Percentiles rank a stretch among this genome's conserved stretches.
Conservation (phyloP, 2,888 invertebrate genomes). For the Axea sp. region DNA sequence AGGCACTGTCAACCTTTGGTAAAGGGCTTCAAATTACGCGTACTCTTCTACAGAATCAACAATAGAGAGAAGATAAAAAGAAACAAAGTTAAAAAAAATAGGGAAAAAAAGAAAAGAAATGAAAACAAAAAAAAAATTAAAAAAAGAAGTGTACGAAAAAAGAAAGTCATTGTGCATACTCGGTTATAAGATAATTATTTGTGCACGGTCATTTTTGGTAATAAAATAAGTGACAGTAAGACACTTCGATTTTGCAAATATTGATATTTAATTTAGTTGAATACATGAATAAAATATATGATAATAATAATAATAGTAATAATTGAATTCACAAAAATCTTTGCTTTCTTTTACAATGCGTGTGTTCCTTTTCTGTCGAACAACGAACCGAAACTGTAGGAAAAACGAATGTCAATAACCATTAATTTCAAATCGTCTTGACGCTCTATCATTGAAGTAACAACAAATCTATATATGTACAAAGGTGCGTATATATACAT, state of each 20-base stretch:
- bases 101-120: conserved; percentile 6
- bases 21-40: conserved; percentile 62
- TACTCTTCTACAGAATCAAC: conserved; percentile 34
- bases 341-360: conserved; percentile 3
- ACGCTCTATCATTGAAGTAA: conserved; percentile 16
- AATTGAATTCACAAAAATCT: conserved; percentile 21
- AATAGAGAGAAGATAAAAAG: conserved; percentile 28
- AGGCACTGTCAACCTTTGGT: conserved; percentile 72
- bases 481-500: conserved; percentile 3
- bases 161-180: conserved; percentile 26
- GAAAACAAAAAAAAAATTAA: conserved; percentile 14
- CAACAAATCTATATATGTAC: conserved; percentile 28
- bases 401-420: neutral
- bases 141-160: neutral
- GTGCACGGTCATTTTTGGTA: conserved; percentile 56
- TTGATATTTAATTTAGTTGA: conserved; percentile 71
- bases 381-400: neutral
- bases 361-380: neutral
- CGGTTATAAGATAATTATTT: too few relatives aligned
- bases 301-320: conserved; percentile 58
- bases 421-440: neutral
- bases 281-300: conserved; percentile 73
- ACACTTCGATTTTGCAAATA: conserved; percentile 68
- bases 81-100: conserved; percentile 25
- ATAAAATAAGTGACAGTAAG: conserved; percentile 67